These are phyloP conservation scores for Marmota monax DNA, from an alignment of 2,113 vertebrate genomes.

Conservation along the genomic window DNA sequence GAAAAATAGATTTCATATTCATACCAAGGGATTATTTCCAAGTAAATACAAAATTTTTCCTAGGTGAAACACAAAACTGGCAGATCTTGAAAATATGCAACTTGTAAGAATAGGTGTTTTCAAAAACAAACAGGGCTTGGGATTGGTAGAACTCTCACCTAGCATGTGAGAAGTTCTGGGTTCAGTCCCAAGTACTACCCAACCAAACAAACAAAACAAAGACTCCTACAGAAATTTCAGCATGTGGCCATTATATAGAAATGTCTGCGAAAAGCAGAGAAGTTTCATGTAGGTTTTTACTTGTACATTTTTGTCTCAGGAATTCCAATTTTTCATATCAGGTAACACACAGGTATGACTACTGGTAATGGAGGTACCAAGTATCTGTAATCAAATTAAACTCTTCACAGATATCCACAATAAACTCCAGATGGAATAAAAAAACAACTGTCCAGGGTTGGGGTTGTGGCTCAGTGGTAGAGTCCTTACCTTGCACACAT, in stretches of 20 bases:
- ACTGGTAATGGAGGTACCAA: background rate
- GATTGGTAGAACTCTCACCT: background rate
- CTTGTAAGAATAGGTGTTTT: background rate
- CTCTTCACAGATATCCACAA: background rate
- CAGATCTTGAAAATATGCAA: background rate
- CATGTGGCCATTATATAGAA: background rate
- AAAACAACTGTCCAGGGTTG: too few relatives aligned
- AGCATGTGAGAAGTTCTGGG: too few relatives aligned
- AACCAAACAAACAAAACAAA: too few relatives aligned
- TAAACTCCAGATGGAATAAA: background rate
- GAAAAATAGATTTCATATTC: background rate
- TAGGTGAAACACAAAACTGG: background rate
- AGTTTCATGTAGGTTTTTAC: background rate
- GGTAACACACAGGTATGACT: background rate
- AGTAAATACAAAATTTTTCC: background rate
- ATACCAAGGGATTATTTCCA: background rate
- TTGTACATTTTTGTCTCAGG: too few relatives aligned
- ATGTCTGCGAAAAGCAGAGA: background rate
- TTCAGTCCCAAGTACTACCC: background rate
- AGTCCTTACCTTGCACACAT: too few relatives aligned
- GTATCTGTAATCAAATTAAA: background rate
- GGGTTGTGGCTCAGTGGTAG: too few relatives aligned
- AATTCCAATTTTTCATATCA: too few relatives aligned
- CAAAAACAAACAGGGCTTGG: background rate
- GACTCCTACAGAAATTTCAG: background rate